phyloP scores from a whole-genome alignment of 2,888 invertebrate genomes.

The Plutella xylostella region DNA sequence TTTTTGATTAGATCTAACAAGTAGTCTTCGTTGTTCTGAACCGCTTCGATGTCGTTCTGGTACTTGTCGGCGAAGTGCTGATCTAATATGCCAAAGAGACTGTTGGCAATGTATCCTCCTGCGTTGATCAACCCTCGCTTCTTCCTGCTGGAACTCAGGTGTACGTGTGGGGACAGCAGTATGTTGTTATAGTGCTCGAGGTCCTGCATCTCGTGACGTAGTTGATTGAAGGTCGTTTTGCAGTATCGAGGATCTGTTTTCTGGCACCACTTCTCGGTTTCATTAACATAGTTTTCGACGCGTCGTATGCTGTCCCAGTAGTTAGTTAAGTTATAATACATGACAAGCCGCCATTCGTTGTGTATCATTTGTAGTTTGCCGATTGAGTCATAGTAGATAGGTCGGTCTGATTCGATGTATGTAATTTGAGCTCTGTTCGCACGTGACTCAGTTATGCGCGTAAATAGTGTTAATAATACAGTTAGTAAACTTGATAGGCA shows the following conservation, averaged over 20 bases:
- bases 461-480: neutral
- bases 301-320: conserved; percentile 11
- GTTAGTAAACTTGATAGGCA: no score
- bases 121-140: conserved; percentile 11
- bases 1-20: conserved; percentile 10
- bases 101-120: conserved; percentile 10
- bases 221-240: conserved; percentile 2
- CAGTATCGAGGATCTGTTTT: conserved; percentile 11
- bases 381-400: conserved; percentile 12
- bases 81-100: conserved; percentile 14
- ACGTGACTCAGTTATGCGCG: neutral
- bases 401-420: conserved; percentile 8
- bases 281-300: conserved; percentile 6
- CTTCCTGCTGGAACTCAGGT: conserved; percentile 6
- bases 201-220: conserved; percentile 9
- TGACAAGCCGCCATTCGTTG: conserved; percentile 15
- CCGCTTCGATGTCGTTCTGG: conserved; percentile 9
- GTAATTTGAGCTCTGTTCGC: conserved; percentile 9
- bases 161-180: conserved; percentile 7
- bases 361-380: conserved; percentile 14
- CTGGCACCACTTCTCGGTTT: neutral
- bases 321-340: conserved; percentile 15
- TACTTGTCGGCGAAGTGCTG: conserved; percentile 13
- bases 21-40: conserved; percentile 11
- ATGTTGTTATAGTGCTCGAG: conserved; percentile 11